A percentile compares a stretch with the other conserved stretches of the same genome.
Evolutionary conservation across 64 coral and sea anemone species (phyloP).

Genomic region (Pocillopora damicornis): DNA sequence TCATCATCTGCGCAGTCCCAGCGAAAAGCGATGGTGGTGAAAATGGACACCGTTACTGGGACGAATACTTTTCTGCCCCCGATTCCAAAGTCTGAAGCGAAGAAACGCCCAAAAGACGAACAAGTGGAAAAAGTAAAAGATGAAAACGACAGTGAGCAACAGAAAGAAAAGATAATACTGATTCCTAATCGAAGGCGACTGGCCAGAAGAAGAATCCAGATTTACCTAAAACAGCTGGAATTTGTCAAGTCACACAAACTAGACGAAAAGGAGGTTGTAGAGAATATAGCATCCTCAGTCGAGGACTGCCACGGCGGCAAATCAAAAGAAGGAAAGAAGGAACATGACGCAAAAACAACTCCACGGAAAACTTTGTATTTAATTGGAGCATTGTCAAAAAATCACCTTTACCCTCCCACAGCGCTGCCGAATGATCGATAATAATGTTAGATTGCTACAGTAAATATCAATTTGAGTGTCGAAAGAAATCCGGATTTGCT

Average conservation of each 20-base stretch:
- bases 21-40: neutral
- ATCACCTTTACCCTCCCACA: neutral
- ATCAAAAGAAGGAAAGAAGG: neutral
- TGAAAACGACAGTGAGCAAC: neutral
- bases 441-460: neutral
- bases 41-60: neutral
- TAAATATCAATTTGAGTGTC: neutral
- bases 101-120: slow-evolving; percentile 37
- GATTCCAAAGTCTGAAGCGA: slow-evolving; percentile 41
- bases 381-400: slow-evolving; percentile 54
- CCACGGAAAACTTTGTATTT: slow-evolving; percentile 29
- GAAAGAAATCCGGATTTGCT: too few species aligned
- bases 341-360: neutral
- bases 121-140: neutral
- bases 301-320: neutral
- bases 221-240: slow-evolving; percentile 45
- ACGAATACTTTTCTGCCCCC: slow-evolving; percentile 46
- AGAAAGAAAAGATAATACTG: neutral
- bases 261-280: slow-evolving; percentile 23
- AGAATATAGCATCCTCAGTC: neutral
- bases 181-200: slow-evolving; percentile 48
- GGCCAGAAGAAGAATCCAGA: slow-evolving; percentile 5
- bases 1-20: neutral
- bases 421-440: neutral
- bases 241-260: slow-evolving; percentile 36